Evolutionary conservation across 2,888 invertebrate genomes (phyloP).

Genomic region (Coecobrya sp.): DNA sequence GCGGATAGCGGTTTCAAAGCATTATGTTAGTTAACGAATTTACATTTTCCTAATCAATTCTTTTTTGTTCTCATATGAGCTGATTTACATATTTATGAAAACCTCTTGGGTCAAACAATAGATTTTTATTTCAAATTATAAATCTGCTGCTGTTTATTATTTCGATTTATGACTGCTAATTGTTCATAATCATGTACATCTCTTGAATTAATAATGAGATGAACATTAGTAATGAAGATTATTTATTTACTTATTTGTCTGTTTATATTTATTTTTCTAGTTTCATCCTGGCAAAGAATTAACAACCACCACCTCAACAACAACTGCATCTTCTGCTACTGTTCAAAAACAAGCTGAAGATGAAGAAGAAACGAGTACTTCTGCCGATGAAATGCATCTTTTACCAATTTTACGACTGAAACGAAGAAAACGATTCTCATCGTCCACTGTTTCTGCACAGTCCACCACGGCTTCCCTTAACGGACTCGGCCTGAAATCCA

Average conservation of each 20-base stretch:
- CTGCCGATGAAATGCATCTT: slow-evolving; percentile 50
- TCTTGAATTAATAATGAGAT: slow-evolving; percentile 29
- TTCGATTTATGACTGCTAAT: not conserved
- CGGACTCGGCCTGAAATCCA: too few species aligned
- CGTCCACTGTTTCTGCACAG: not conserved
- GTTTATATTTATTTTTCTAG: slow-evolving; percentile 1
- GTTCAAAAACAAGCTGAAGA: not conserved
- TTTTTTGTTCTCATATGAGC: too few species aligned
- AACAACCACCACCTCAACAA: not conserved
- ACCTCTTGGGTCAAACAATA: not conserved
- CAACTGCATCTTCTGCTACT: not conserved
- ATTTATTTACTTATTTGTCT: not conserved
- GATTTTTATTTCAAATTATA: not conserved
- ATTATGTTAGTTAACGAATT: not conserved
- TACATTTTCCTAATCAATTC: slow-evolving; percentile 30
- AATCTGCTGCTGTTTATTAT: not conserved
- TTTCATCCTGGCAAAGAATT: not conserved
- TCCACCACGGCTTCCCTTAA: too few species aligned
- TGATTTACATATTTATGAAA: slow-evolving; percentile 27
- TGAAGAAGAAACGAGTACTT: slow-evolving; percentile 19
- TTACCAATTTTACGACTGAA: slow-evolving; percentile 53
- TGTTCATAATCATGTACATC: slow-evolving; percentile 26
- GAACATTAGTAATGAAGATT: not conserved
- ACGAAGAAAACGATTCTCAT: slow-evolving; percentile 2
- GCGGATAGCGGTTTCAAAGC: not conserved